phyloP scores from a whole-genome alignment of 2,113 vertebrate genomes.

The zebrafish (Danio rerio) region DNA sequence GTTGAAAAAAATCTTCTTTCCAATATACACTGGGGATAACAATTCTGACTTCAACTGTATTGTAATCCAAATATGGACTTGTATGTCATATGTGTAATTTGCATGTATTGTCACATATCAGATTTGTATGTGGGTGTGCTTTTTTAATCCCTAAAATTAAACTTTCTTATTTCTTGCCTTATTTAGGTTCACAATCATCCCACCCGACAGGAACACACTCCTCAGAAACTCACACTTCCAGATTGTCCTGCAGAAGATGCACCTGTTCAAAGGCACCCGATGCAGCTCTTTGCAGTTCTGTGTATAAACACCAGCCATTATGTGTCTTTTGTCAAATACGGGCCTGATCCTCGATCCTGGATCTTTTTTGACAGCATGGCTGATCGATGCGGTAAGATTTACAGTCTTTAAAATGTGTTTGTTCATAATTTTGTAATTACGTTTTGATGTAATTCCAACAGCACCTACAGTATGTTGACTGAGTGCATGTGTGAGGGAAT shows the following conservation, averaged over 20 bases:
- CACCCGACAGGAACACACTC: conserved; percentile 65
- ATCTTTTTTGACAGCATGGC: conserved; percentile 86
- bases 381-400: conserved; percentile 75
- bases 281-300: conserved; percentile 81
- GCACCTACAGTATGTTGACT: no score
- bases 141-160: not conserved
- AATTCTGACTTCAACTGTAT: no score
- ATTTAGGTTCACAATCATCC: conserved; percentile 74
- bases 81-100: no score
- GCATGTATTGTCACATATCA: no score
- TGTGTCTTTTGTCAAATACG: conserved; percentile 81
- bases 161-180: not conserved
- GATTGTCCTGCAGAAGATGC: conserved; percentile 2
- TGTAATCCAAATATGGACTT: no score
- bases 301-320: conserved; percentile 85
- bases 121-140: no score
- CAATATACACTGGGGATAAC: no score
- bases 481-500: no score
- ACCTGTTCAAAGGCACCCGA: conserved; percentile 58
- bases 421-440: not conserved
- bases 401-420: not conserved
- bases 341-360: conserved; percentile 73
- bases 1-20: no score
- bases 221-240: conserved; percentile 59
- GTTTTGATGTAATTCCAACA: not conserved